phyloP scores from a whole-genome alignment of 2,113 vertebrate genomes.

The Indicator indicator region DNA sequence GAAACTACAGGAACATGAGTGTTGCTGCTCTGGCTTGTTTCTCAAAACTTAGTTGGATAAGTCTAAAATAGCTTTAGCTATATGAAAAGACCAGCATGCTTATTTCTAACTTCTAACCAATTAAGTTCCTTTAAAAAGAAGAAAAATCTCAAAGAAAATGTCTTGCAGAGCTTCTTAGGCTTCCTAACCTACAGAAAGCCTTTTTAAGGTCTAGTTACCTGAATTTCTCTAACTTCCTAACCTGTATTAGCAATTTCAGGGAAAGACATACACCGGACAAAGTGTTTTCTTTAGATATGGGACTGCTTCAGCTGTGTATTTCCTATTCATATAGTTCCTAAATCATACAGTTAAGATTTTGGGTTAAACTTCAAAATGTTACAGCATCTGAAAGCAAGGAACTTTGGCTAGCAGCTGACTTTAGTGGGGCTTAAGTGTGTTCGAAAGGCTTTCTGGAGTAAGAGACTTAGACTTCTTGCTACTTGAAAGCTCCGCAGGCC shows the following conservation, averaged over 20 bases:
- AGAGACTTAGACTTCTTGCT: conserved; percentile 1
- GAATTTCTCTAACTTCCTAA: background rate
- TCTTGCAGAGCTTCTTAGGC: background rate
- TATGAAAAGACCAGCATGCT: background rate
- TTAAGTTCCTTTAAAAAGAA: background rate
- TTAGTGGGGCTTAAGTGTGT: background rate
- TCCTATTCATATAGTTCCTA: background rate
- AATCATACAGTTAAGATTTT: background rate
- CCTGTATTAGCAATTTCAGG: background rate
- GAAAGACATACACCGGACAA: background rate
- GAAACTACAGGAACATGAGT: background rate
- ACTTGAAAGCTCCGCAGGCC: conserved; percentile 15
- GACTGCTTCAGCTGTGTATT: background rate
- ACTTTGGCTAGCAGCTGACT: background rate
- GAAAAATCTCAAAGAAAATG: background rate
- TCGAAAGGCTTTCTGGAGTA: background rate
- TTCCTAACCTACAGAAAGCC: background rate
- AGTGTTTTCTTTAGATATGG: background rate
- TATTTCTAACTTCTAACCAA: background rate
- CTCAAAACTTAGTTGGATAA: background rate
- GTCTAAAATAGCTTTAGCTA: background rate
- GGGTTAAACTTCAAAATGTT: background rate
- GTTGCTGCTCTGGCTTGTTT: background rate
- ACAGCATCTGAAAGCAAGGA: background rate
- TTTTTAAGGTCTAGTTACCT: background rate